A percentile compares a stretch with the other conserved stretches of the same genome.
phyloP scores from a whole-genome alignment of 2,797 vertebrate species.

The Oophaga sylvatica region DNA sequence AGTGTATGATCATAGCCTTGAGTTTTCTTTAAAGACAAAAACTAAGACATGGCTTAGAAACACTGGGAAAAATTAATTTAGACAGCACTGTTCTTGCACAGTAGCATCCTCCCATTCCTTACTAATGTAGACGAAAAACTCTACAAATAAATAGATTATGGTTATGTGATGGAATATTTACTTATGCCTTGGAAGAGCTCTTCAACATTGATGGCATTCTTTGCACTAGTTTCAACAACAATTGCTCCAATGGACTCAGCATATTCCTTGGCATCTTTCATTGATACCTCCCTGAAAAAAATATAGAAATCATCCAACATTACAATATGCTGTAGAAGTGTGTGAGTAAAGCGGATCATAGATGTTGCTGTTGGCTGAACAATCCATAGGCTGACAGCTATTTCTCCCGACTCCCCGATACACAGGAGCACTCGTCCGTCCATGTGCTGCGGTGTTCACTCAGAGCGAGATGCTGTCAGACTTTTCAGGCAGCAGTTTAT shows the following conservation, averaged over 20 bases:
- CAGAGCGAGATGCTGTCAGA: too few relatives aligned
- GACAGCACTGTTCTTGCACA: background rate
- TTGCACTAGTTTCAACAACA: conserved; percentile 97
- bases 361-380: too few relatives aligned
- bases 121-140: background rate
- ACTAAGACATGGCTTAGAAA: background rate
- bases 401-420: too few relatives aligned
- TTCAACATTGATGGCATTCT: conserved; percentile 94
- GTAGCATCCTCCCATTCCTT: background rate
- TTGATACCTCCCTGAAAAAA: conserved; percentile 87
- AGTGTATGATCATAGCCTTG: too few relatives aligned
- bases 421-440: too few relatives aligned
- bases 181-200: conserved; percentile 99
- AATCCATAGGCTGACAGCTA: too few relatives aligned
- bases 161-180: conserved; percentile 73
- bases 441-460: too few relatives aligned
- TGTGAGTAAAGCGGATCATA: too few relatives aligned
- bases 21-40: too few relatives aligned
- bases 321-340: too few relatives aligned
- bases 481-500: too few relatives aligned
- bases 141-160: background rate
- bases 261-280: conserved; percentile 97
- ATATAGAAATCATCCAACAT: too few relatives aligned
- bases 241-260: conserved; percentile 95
- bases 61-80: background rate